These are phyloP conservation scores for Isaurus tuberculatus DNA, from an alignment of 92 coral and sea anemone genomes.

Conservation along the genomic window DNA sequence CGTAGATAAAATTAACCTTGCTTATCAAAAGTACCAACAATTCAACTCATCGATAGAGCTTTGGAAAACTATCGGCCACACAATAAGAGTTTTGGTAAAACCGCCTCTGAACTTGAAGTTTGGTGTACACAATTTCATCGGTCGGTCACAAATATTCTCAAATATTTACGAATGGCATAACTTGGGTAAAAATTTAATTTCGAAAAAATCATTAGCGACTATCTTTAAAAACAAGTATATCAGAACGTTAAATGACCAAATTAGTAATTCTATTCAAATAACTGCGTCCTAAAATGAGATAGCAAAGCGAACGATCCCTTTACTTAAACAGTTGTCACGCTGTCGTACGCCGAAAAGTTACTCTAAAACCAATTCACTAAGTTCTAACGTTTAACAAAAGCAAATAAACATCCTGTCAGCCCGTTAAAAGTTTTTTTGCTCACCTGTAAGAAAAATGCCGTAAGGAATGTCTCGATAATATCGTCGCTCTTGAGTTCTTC, in stretches of 20 bases:
- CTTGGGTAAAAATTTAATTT: neutral
- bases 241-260: neutral
- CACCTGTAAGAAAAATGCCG: conserved; percentile 11
- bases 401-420: conserved; percentile 41
- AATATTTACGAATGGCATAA: neutral
- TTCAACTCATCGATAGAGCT: neutral
- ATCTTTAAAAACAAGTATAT: neutral
- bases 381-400: conserved; percentile 44
- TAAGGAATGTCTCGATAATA: neutral
- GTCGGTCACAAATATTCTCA: neutral
- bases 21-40: conserved; percentile 3
- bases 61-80: conserved; percentile 1
- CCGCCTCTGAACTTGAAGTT: conserved; percentile 26
- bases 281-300: neutral
- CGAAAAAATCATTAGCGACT: neutral
- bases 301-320: neutral
- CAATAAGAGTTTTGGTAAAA: neutral
- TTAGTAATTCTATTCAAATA: neutral
- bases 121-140: conserved; percentile 1
- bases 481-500: conserved; percentile 8
- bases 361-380: neutral
- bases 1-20: neutral
- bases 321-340: neutral
- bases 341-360: neutral
- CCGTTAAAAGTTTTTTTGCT: neutral